These are phyloP conservation scores for Darevskia mixta DNA, from an alignment of 2,797 vertebrate species.

Conservation along the genomic window DNA sequence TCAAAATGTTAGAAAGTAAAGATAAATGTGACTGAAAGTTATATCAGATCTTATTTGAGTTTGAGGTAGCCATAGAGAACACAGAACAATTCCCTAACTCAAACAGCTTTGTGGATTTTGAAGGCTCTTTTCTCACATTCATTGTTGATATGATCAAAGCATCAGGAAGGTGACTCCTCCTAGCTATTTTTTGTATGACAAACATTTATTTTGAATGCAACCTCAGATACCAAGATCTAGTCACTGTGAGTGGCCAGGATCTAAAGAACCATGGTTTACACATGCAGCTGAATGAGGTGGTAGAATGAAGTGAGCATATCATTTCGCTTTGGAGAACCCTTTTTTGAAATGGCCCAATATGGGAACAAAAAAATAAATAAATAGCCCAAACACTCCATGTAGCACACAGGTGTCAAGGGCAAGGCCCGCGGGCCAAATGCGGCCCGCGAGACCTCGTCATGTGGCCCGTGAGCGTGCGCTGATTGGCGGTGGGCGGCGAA, in stretches of 20 bases:
- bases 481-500: no score
- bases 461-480: no score
- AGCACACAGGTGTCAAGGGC: no score
- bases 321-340: not conserved
- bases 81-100: not conserved
- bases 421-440: no score
- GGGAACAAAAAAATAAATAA: no score
- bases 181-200: not conserved
- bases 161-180: not conserved
- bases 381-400: not conserved
- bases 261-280: not conserved
- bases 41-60: not conserved
- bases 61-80: not conserved
- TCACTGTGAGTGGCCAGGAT: not conserved
- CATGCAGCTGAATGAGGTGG: not conserved
- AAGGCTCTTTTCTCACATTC: not conserved
- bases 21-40: not conserved
- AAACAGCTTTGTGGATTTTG: not conserved
- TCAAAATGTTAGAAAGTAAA: conserved; percentile 8
- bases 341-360: not conserved
- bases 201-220: not conserved
- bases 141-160: not conserved
- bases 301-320: not conserved
- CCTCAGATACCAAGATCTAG: not conserved
- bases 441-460: no score